Percentiles rank a stretch among this genome's conserved stretches.
Evolutionary conservation across 2,888 invertebrate genomes (phyloP).

Genomic region (Oxytorus armatus): DNA sequence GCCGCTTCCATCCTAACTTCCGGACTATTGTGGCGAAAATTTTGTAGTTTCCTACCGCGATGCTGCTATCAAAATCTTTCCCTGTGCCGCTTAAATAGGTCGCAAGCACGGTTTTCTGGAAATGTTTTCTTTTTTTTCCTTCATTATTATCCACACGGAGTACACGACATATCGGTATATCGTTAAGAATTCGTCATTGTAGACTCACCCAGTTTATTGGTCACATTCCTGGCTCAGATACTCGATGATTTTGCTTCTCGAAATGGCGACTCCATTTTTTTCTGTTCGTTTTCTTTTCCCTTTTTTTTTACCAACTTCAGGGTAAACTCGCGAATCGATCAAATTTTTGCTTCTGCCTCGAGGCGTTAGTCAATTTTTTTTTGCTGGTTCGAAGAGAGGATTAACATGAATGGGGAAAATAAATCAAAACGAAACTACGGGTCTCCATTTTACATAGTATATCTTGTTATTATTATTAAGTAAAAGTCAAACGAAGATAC

Average conservation of each 20-base stretch:
- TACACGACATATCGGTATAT: background rate
- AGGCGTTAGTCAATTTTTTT: conserved; percentile 31
- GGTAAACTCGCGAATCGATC: conserved; percentile 1
- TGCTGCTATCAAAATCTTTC: no score
- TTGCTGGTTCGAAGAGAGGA: background rate
- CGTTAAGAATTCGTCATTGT: background rate
- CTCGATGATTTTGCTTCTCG: conserved; percentile 69
- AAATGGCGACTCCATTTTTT: conserved; percentile 69
- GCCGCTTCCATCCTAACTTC: conserved; percentile 45
- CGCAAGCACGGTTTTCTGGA: no score
- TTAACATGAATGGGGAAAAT: conserved; percentile 11
- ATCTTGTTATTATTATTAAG: conserved; percentile 60
- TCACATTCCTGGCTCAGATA: conserved; percentile 23
- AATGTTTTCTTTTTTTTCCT: no score
- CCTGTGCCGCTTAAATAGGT: no score
- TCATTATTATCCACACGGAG: no score
- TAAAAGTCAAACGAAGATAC: conserved; percentile 78
- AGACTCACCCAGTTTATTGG: conserved; percentile 35
- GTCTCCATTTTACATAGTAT: conserved; percentile 71
- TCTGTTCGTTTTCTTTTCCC: no score
- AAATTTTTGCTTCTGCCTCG: background rate
- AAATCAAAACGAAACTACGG: conserved; percentile 10
- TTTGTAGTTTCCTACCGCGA: no score
- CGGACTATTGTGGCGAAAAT: no score
- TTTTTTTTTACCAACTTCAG: conserved; percentile 52